phyloP scores from a whole-genome alignment of 2,113 vertebrate species.

The Dasyornis broadbenti region DNA sequence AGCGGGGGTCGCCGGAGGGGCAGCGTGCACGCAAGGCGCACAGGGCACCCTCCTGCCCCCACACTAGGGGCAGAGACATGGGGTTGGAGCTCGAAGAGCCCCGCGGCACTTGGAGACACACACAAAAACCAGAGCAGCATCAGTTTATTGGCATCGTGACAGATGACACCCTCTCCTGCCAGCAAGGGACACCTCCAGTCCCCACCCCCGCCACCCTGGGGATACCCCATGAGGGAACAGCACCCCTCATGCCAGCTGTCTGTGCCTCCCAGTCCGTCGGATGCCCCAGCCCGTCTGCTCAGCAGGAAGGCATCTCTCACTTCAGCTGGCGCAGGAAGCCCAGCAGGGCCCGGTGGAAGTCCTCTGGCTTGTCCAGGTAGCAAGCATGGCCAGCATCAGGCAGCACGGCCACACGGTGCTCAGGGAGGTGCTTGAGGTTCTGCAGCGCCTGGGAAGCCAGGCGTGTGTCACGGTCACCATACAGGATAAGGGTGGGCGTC shows the following conservation, averaged over 20 bases:
- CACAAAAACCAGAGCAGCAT: neutral
- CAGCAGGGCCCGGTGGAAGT: conserved; percentile 86
- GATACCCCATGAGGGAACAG: neutral
- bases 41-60: neutral
- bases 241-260: neutral
- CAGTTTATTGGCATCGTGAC: conserved; percentile 14
- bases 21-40: neutral
- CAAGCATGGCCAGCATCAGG: conserved; percentile 85
- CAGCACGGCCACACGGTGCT: conserved; percentile 77
- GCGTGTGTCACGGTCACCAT: conserved; percentile 81
- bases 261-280: neutral
- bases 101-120: neutral
- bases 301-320: neutral
- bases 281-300: accelerated
- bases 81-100: neutral
- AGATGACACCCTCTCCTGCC: neutral
- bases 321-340: conserved; percentile 82
- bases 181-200: neutral
- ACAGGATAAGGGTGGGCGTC: conserved; percentile 90
- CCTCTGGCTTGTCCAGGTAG: conserved; percentile 89
- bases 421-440: conserved; percentile 84
- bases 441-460: conserved; percentile 86
- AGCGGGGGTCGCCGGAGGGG: neutral
- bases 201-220: neutral
- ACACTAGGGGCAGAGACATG: accelerated